Conservation (phyloP, 2,113 vertebrate species). For the Psittacula cyanocephala region DNA sequence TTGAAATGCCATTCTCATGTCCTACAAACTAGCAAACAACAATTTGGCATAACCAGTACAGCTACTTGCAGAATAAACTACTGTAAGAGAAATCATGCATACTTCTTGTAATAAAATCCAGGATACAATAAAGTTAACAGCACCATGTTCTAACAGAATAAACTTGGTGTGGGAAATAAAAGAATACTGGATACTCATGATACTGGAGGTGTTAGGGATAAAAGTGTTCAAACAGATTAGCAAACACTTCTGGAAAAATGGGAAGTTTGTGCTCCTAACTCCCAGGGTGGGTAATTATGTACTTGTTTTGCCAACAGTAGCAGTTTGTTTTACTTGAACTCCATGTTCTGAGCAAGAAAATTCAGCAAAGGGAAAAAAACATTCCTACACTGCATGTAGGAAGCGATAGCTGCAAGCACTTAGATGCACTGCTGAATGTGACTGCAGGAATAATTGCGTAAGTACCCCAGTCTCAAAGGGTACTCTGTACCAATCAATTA, state of each 20-base stretch:
- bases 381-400: not conserved
- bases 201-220: not conserved
- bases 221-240: not conserved
- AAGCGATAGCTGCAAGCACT: not conserved
- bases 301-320: not conserved
- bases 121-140: not conserved
- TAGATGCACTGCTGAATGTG: not conserved
- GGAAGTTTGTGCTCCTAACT: not conserved
- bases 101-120: not conserved
- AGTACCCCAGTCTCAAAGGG: not conserved
- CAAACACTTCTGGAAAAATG: not conserved
- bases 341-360: not conserved
- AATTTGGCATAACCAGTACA: not conserved
- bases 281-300: not conserved
- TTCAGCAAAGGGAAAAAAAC: not conserved
- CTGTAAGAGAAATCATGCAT: not conserved
- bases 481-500: accelerated
- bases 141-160: not conserved
- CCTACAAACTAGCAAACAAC: not conserved
- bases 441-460: not conserved
- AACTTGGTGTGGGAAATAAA: not conserved
- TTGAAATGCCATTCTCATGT: not conserved
- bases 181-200: not conserved
- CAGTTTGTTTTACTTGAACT: not conserved
- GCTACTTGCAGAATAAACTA: not conserved